These are phyloP conservation scores for Dasypus novemcinctus DNA, from an alignment of 2,113 vertebrate species.

Conservation along the genomic window DNA sequence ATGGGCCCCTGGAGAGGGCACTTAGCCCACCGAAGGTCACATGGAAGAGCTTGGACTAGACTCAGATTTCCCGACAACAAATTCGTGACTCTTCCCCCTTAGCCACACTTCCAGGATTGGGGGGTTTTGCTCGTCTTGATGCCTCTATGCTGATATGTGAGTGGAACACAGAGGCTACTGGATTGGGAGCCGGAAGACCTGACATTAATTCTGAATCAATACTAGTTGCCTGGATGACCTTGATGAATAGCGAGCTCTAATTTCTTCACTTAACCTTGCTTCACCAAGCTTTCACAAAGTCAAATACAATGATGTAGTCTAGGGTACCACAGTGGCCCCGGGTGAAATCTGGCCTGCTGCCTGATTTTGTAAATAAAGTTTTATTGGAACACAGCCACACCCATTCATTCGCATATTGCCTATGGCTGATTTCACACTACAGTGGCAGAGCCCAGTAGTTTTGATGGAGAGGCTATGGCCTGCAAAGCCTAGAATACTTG, in stretches of 20 bases:
- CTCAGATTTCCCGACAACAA: background rate
- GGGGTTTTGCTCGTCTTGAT: background rate
- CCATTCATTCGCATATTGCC: background rate
- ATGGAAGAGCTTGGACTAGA: background rate
- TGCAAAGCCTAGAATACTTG: background rate
- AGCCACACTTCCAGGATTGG: background rate
- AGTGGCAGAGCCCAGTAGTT: background rate
- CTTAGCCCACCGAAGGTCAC: background rate
- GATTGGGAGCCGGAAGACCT: background rate
- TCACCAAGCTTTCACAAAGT: background rate
- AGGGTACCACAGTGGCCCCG: background rate
- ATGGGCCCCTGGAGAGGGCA: background rate
- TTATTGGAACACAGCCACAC: background rate
- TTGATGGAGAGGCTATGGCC: background rate
- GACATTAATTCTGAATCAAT: background rate
- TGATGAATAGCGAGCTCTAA: background rate
- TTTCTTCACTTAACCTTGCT: background rate
- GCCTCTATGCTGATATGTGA: background rate
- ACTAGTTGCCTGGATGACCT: background rate
- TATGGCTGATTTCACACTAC: background rate
- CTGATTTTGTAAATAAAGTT: constrained; percentile 40
- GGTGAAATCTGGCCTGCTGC: background rate
- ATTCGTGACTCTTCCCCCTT: background rate
- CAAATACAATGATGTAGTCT: background rate
- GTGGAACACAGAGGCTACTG: background rate